These are phyloP conservation scores for Garrulus glandarius DNA, from an alignment of 2,797 vertebrate species.

Conservation along the genomic window DNA sequence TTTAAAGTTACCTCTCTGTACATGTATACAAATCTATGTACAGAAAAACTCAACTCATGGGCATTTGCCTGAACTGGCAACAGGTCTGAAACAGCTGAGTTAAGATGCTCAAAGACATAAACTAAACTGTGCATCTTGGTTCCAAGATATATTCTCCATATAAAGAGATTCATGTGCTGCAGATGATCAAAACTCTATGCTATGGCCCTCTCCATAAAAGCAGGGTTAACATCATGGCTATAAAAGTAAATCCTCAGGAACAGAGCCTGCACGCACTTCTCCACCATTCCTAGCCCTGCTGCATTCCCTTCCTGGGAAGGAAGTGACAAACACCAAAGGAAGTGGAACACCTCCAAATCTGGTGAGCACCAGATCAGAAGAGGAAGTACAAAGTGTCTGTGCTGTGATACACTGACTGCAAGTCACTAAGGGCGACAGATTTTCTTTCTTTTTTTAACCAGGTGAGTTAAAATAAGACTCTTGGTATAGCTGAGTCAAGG, in stretches of 20 bases:
- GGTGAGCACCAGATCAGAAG: background rate
- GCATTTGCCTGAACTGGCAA: background rate
- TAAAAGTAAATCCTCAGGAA: background rate
- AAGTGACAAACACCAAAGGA: background rate
- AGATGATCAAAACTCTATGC: background rate
- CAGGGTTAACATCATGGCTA: background rate
- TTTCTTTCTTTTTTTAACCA: background rate
- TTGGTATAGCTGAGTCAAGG: fast-evolving
- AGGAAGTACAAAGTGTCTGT: background rate
- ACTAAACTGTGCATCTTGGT: background rate
- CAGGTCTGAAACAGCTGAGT: background rate
- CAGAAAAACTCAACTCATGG: background rate
- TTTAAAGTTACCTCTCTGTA: background rate
- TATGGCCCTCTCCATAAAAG: background rate
- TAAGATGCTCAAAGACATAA: background rate
- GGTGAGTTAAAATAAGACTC: background rate
- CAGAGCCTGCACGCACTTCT: background rate
- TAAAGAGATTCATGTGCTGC: background rate
- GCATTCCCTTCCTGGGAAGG: background rate
- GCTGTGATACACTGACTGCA: background rate
- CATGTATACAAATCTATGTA: background rate
- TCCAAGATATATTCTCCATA: background rate
- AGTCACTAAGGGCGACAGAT: background rate
- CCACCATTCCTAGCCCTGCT: background rate
- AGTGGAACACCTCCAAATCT: background rate